Percentiles rank a stretch among this genome's conserved stretches.
These are phyloP conservation scores for Leuctra nigra DNA, from an alignment of 2,888 invertebrate genomes.

Conservation along the genomic window DNA sequence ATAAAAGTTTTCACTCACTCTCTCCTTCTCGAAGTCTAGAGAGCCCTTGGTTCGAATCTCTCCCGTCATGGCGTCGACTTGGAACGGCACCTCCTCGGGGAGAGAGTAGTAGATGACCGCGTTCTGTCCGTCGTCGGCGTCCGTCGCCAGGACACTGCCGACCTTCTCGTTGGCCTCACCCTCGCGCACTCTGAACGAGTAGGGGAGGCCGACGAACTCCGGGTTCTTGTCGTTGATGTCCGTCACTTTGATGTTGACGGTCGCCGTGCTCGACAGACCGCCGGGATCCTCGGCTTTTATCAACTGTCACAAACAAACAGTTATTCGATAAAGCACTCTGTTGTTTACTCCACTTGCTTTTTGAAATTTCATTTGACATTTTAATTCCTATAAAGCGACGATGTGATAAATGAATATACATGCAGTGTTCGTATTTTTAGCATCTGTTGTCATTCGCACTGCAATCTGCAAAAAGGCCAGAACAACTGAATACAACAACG, in stretches of 20 bases:
- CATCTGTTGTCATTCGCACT: too few species aligned
- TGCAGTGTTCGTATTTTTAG: too few species aligned
- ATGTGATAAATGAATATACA: too few species aligned
- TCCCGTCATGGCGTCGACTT: constrained; percentile 70
- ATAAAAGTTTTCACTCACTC: constrained; percentile 51
- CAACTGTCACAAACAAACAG: constrained; percentile 47
- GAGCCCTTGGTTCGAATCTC: constrained; percentile 66
- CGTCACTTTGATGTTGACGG: constrained; percentile 81
- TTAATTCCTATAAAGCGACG: too few species aligned
- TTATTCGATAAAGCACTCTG: too few species aligned
- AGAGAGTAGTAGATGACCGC: constrained; percentile 74
- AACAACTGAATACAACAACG: too few species aligned
- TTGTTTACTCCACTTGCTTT: too few species aligned
- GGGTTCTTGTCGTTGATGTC: constrained; percentile 92
- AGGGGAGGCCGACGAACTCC: constrained; percentile 74
- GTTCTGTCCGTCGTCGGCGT: constrained; percentile 80
- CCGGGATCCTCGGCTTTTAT: constrained; percentile 83
- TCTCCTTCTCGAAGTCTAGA: constrained; percentile 76
- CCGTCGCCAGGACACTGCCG: constrained; percentile 77
- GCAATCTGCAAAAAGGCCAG: too few species aligned
- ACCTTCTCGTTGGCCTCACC: constrained; percentile 54
- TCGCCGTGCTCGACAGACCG: constrained; percentile 71
- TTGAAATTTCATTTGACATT: too few species aligned
- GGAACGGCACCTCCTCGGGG: constrained; percentile 70
- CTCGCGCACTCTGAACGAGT: constrained; percentile 75